Conservation (phyloP, 2,113 vertebrate species). For the Bubo bubo region DNA sequence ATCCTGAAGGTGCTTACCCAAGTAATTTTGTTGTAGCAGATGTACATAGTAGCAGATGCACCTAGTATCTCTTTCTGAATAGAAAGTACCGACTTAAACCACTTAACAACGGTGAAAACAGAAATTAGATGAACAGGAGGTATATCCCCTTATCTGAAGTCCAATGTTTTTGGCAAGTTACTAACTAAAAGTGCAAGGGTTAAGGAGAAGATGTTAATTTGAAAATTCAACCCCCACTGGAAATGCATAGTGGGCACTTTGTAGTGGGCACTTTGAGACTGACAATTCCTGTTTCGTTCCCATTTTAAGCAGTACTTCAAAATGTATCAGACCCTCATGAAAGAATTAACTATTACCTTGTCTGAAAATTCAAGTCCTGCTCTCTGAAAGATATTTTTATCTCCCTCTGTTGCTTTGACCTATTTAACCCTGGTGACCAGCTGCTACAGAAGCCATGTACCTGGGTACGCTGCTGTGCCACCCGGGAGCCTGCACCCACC, state of each 20-base stretch:
- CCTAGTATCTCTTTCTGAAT: background rate
- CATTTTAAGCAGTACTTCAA: background rate
- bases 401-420: background rate
- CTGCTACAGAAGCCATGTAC: background rate
- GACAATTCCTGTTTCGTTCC: background rate
- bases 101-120: background rate
- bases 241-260: background rate
- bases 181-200: background rate
- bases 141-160: background rate
- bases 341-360: background rate
- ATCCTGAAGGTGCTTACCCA: background rate
- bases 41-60: background rate
- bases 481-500: rapidly evolving
- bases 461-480: rapidly evolving
- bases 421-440: background rate
- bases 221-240: background rate
- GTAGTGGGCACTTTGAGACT: background rate
- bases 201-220: background rate
- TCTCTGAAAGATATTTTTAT: background rate
- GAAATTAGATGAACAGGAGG: background rate
- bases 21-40: background rate
- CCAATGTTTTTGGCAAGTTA: background rate
- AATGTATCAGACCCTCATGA: background rate
- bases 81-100: background rate
- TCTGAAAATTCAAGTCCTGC: background rate